A percentile compares a stretch with the other conserved stretches of the same genome.
Conservation (phyloP, 2,797 vertebrate genomes). For the Hoplostethus atlanticus region DNA sequence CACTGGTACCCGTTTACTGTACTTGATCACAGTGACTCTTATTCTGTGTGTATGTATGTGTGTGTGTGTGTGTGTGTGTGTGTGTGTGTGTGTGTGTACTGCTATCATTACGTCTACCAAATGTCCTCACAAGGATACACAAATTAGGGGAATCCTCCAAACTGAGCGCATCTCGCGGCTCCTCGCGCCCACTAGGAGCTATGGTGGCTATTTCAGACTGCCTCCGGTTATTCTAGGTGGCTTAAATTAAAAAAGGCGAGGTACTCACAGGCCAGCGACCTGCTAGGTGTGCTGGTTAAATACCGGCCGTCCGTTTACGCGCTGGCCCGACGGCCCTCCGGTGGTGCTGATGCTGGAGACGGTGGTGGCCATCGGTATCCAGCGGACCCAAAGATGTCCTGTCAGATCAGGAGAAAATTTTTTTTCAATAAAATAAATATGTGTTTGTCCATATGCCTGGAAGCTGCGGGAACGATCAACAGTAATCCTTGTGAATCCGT, state of each 20-base stretch:
- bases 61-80: slow-evolving; percentile 9
- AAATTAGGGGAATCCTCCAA: background rate
- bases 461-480: background rate
- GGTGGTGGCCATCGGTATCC: slow-evolving; percentile 56
- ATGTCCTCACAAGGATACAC: slow-evolving; percentile 22
- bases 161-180: background rate
- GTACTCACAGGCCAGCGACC: slow-evolving; percentile 29
- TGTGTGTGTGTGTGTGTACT: slow-evolving; percentile 15
- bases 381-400: slow-evolving; percentile 28
- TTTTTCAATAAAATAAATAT: background rate
- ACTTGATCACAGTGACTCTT: slow-evolving; percentile 28
- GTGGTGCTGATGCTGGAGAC: slow-evolving; percentile 45
- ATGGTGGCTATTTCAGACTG: no score
- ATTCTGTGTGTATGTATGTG: background rate
- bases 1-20: no score
- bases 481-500: slow-evolving; percentile 23
- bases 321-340: slow-evolving; percentile 64
- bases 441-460: background rate
- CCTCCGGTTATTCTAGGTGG: fast-evolving
- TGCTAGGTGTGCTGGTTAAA: slow-evolving; percentile 53
- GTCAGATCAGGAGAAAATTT: no score
- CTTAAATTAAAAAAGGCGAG: background rate
- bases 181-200: no score
- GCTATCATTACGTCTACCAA: background rate
- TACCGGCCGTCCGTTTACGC: slow-evolving; percentile 47